A percentile compares a stretch with the other conserved stretches of the same genome.
These are phyloP conservation scores for Channa argus DNA, from an alignment of 2,113 vertebrate genomes.

Conservation along the genomic window DNA sequence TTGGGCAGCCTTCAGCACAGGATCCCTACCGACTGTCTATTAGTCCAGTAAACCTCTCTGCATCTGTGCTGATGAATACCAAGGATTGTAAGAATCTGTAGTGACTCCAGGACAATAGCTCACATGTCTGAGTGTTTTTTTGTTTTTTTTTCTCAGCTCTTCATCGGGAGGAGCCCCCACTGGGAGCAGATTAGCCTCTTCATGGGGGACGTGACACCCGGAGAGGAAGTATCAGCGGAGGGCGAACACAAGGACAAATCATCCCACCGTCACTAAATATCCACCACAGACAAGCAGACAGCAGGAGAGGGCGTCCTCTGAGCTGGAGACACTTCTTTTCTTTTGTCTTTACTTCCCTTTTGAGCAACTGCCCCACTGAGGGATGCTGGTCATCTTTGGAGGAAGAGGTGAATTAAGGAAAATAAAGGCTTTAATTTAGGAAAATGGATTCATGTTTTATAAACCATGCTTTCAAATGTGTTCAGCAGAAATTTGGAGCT, in stretches of 20 bases:
- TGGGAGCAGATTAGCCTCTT: slow-evolving; percentile 78
- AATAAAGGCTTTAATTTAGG: no score
- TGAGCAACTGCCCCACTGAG: not conserved
- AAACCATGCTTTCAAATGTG: no score
- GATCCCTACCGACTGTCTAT: not conserved
- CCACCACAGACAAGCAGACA: slow-evolving; percentile 61
- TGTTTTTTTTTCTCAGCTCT: slow-evolving; percentile 43
- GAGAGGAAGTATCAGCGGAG: slow-evolving; percentile 74
- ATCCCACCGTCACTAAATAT: slow-evolving; percentile 63
- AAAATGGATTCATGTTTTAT: no score
- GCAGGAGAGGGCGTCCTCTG: slow-evolving; percentile 54
- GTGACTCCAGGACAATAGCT: slow-evolving; percentile 57
- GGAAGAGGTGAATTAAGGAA: not conserved
- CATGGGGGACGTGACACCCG: slow-evolving; percentile 69
- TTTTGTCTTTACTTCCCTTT: slow-evolving; percentile 10
- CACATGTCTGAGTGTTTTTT: slow-evolving; percentile 25
- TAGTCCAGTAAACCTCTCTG: not conserved
- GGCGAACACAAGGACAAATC: slow-evolving; percentile 78
- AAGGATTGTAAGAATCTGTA: not conserved
- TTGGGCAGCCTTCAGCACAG: not conserved
- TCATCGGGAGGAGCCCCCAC: slow-evolving; percentile 57
- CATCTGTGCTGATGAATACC: not conserved
- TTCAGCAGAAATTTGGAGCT: no score
- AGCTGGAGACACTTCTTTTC: slow-evolving; percentile 1
- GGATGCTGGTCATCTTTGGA: not conserved